Evolutionary conservation across 1,140 invertebrate species (phyloP), one percentile per base, ranked within the genome.

Genomic region (Achatina immaculata): DNA sequence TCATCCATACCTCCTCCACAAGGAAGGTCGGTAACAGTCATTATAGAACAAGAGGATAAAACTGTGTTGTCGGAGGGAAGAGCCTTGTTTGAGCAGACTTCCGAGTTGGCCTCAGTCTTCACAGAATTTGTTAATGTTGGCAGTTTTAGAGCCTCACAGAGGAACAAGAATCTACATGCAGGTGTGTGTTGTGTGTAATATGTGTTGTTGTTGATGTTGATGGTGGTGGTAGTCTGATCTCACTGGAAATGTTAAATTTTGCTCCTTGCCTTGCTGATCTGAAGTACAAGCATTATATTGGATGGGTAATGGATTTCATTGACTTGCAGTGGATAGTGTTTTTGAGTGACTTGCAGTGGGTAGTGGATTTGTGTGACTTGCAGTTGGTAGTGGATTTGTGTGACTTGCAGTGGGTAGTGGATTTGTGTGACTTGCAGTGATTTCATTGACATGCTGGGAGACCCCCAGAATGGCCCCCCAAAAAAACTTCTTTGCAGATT

Each of bases 81-180:
- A 40, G 7, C n/a, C 6, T 43, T 79, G 36, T 48, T 79, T 4
- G 77, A 79, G 4, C 7, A 71, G 48, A 7, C 77, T 0, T 34
- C 58, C 16, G 28, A 80, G 36, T 68, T 55, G 66, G 36, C 36
- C 16, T 14, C 55, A 11, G 78, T 48, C 11, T 80, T 80, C 48
- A 38, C 34, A 1, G 43, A 71, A 21, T 80, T 43, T 72, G 78
- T 80, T 24, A 43, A 72, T 40, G n/a, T 80, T 40, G 78, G 55
- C 2, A 43, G 21, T 38, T 72, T 80, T 58, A 48, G 34, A 43
- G 43, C 43, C 0, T 72, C 65, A 9, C 66, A 72, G 16, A 34
- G 68, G 9, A 36, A 71, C 7, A 71, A 19, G 11, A 55, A 4
- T 16, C 66, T 45, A 24, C 36, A 40, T 34, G 58, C 78, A 80